These are phyloP conservation scores for Cotesia typhae DNA, from an alignment of 1,140 invertebrate genomes.

Conservation along the genomic window DNA sequence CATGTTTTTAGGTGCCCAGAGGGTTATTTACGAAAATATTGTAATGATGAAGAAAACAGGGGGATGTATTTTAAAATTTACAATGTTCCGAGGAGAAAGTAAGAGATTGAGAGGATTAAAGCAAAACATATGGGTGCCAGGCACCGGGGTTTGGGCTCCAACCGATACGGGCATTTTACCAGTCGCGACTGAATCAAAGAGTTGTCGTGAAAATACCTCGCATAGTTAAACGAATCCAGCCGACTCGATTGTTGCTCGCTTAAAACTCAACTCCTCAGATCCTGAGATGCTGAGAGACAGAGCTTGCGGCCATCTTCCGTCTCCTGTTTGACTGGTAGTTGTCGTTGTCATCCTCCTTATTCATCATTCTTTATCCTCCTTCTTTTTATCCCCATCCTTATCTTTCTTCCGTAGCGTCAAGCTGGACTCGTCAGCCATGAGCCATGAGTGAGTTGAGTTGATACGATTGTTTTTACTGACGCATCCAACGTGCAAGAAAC, in stretches of 20 bases:
- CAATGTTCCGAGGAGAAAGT: not conserved
- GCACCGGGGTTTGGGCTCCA: not conserved
- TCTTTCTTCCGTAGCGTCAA: constrained; percentile 13
- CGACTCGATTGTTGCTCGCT: too few species aligned
- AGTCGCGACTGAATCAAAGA: constrained; percentile 57
- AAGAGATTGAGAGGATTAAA: not conserved
- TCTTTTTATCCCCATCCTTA: constrained; percentile 7
- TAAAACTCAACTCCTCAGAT: constrained; percentile 27
- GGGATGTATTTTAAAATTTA: constrained; percentile 1
- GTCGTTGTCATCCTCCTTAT: too few species aligned
- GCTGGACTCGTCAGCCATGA: constrained; percentile 54
- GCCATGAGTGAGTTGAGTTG: constrained; percentile 56
- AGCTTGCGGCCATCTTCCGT: constrained; percentile 42
- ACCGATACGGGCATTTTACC: constrained; percentile 58
- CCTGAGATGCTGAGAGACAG: constrained; percentile 33
- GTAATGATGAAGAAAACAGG: not conserved
- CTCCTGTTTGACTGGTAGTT: constrained; percentile 42
- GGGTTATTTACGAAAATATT: not conserved
- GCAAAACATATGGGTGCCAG: constrained; percentile 22
- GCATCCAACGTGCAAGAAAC: constrained; percentile 61
- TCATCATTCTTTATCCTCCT: too few species aligned
- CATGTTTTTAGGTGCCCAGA: not conserved
- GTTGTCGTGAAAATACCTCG: constrained; percentile 61
- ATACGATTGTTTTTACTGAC: constrained; percentile 64
- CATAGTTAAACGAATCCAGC: constrained; percentile 58